Conservation (phyloP, 1,140 invertebrate species). For the Nomia melanderi region DNA sequence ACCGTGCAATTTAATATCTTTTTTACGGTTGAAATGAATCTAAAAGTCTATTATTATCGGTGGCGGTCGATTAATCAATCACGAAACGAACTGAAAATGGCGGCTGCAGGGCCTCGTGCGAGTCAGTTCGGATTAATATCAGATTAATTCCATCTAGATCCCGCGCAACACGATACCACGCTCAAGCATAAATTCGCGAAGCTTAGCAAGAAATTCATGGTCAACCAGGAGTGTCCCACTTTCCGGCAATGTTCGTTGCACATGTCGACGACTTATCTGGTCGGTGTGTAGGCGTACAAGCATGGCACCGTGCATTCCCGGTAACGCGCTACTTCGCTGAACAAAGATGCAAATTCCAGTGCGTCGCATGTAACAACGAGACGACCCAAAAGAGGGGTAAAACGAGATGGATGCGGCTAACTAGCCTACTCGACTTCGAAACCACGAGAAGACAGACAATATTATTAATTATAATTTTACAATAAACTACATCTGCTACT, state of each 20-base stretch:
- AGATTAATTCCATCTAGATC: constrained; percentile 28
- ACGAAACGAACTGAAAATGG: background rate
- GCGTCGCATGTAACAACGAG: background rate
- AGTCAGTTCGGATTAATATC: constrained; percentile 15
- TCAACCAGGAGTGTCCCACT: constrained; percentile 46
- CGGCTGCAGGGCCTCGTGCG: background rate
- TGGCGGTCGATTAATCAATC: no score
- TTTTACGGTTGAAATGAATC: no score
- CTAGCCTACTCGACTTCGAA: background rate
- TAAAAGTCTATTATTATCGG: no score
- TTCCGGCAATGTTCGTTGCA: constrained; percentile 35
- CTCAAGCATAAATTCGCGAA: constrained; percentile 13
- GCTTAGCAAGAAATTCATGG: constrained; percentile 53
- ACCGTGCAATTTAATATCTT: no score
- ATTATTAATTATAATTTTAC: constrained; percentile 4
- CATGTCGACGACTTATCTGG: constrained; percentile 41
- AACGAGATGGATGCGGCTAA: background rate
- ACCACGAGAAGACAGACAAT: no score
- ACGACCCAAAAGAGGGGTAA: background rate
- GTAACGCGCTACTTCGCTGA: constrained; percentile 1
- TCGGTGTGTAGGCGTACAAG: constrained; percentile 9
- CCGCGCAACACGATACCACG: constrained; percentile 3
- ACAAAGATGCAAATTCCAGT: constrained; percentile 29
- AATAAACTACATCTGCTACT: no score
- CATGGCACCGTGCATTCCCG: constrained; percentile 23